A percentile compares a stretch with the other conserved stretches of the same genome.
phyloP scores from a whole-genome alignment of 2,888 invertebrate genomes.

The Yponomeuta cagnagella region DNA sequence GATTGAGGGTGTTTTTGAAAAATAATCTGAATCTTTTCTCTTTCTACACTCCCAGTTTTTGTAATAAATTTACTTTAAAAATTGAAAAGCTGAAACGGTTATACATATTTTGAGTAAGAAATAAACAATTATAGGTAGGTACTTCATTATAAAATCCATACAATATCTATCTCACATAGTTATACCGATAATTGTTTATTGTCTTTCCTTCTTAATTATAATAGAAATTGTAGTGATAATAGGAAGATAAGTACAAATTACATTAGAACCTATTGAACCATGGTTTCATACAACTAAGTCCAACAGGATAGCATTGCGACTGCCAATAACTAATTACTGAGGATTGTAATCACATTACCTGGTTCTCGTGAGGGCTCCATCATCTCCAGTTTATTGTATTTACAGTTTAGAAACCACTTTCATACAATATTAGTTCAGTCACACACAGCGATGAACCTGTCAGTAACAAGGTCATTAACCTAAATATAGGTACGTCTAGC shows the following conservation, averaged over 20 bases:
- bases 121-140: no score
- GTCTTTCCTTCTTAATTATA: neutral
- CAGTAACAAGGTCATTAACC: conserved; percentile 76
- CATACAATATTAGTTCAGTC: conserved; percentile 60
- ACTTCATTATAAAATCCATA: no score
- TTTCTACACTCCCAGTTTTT: no score
- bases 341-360: conserved; percentile 39
- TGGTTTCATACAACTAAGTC: neutral
- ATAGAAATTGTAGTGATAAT: neutral
- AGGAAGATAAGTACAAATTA: neutral
- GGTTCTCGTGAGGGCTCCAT: conserved; percentile 73
- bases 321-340: neutral
- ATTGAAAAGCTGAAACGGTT: no score
- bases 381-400: conserved; percentile 39
- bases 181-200: neutral
- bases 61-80: no score
- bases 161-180: neutral
- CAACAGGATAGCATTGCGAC: neutral
- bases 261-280: neutral
- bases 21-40: no score
- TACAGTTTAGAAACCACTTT: conserved; percentile 60
- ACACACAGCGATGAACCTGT: conserved; percentile 71
- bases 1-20: no score
- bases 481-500: conserved; percentile 65
- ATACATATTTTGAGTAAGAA: no score